Conservation (phyloP, 1,140 invertebrate genomes). For the Panagrolaimus sp. region DNA sequence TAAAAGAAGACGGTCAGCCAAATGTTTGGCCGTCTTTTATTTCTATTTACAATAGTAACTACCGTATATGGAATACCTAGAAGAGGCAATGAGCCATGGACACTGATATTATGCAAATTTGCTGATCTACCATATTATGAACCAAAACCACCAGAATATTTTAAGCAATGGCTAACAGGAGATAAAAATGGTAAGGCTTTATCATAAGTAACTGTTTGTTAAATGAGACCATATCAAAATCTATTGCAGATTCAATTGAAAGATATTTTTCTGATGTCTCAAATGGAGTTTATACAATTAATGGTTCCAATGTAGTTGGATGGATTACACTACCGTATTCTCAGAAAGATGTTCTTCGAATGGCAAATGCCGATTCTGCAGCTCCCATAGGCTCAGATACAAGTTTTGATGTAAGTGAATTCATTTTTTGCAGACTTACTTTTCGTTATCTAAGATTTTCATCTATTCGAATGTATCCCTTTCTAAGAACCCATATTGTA, state of each 20-base stretch:
- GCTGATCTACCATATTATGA: conserved; percentile 39
- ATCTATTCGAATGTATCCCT: no score
- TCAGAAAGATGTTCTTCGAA: conserved; percentile 41
- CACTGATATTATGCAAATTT: conserved; percentile 56
- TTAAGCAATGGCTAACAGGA: conserved; percentile 44
- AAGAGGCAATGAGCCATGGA: conserved; percentile 52
- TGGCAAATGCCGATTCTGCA: conserved; percentile 36
- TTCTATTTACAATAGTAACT: neutral
- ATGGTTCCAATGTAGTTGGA: conserved; percentile 47
- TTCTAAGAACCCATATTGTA: no score
- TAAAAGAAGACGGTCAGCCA: no score
- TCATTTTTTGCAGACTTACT: neutral
- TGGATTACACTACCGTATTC: conserved; percentile 50
- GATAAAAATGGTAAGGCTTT: conserved; percentile 25
- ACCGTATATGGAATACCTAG: conserved; percentile 28
- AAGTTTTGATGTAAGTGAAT: conserved; percentile 24
- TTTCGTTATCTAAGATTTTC: no score
- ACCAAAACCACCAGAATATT: conserved; percentile 42
- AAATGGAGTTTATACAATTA: conserved; percentile 51
- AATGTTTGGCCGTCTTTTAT: neutral
- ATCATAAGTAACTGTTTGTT: no score
- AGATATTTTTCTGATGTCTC: conserved; percentile 46
- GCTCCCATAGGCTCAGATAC: conserved; percentile 21
- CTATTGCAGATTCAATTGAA: conserved; percentile 48
- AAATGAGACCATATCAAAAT: no score